Percentiles rank a stretch among this genome's conserved stretches.
Conservation (phyloP, 1,140 invertebrate species). For the Neodiprion lecontei region DNA sequence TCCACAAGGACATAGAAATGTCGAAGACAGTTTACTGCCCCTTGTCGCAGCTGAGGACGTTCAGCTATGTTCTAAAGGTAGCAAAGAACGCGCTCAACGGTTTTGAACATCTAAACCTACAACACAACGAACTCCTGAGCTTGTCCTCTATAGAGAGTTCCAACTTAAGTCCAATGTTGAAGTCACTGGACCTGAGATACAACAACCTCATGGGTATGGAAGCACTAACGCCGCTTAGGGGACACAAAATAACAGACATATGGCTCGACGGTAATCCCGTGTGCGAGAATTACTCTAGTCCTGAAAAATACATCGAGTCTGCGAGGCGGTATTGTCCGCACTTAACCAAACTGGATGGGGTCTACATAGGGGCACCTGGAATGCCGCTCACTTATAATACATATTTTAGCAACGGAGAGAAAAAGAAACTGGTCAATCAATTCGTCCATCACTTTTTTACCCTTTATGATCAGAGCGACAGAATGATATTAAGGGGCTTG, state of each 20-base stretch:
- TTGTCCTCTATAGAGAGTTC: slow-evolving; percentile 51
- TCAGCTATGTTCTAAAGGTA: slow-evolving; percentile 59
- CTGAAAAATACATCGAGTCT: slow-evolving; percentile 47
- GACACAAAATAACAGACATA: slow-evolving; percentile 41
- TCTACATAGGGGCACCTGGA: slow-evolving; percentile 32
- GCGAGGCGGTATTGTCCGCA: slow-evolving; percentile 46
- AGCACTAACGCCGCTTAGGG: slow-evolving; percentile 37
- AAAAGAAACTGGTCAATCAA: slow-evolving; percentile 41
- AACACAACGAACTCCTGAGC: slow-evolving; percentile 55
- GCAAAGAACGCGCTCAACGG: slow-evolving; percentile 46
- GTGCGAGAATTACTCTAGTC: slow-evolving; percentile 52
- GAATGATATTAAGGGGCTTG: slow-evolving; percentile 43
- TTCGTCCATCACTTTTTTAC: slow-evolving; percentile 54
- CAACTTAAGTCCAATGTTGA: slow-evolving; percentile 43
- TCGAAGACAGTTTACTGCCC: slow-evolving; percentile 56
- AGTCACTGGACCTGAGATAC: slow-evolving; percentile 57
- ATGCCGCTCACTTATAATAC: slow-evolving; percentile 40
- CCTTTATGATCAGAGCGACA: slow-evolving; percentile 50
- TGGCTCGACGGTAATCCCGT: slow-evolving; percentile 57
- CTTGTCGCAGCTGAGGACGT: slow-evolving; percentile 56
- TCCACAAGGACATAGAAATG: slow-evolving; percentile 60
- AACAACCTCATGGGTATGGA: slow-evolving; percentile 53
- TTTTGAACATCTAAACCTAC: slow-evolving; percentile 53
- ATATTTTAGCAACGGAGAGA: slow-evolving; percentile 35
- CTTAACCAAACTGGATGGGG: slow-evolving; percentile 47